Base-by-base conservation (phyloP, 2,888 invertebrate species). In the Gnatocerus cornutus region DNA sequence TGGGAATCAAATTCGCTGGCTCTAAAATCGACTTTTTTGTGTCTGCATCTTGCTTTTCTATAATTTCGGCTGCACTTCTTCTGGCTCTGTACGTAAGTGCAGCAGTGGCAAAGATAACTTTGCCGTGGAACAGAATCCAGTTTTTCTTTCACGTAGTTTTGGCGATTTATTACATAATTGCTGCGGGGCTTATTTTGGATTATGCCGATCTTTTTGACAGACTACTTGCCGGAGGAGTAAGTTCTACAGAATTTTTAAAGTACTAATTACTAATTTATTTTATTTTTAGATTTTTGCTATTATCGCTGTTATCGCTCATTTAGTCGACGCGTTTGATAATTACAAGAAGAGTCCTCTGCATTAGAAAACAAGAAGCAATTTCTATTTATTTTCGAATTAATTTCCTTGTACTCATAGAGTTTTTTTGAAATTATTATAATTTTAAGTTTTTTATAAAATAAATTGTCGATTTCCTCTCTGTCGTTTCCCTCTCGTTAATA, bases 141-240 rank as follows among this genome's bases (percentile, higher is more conserved):
- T 68, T 68, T 39, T 62, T 53, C 37, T 45, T 10, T 16, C 62
- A 62, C 33, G 29, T 12, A 1, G 29, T 62, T 10, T 63, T 46
- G 39, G 14, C 68, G 46, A 39, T 68, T 27, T 56, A 55, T 39
- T 68, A 68, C 39, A 14, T 68, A 10, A 46, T 68, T 46, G 62
- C 56, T n/a, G 55, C 46, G n/a, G 58, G 41, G 12, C 3, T 62
- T n/a, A 37, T 68, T 29, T 56, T 62, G 7, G 8, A 46, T 3
- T 5, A 41, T 12, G 48, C 53, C 16, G 43, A 14, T 10, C 7
- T 10, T 8, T 12, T 33, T 33, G 27, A 7, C 6, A 45, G 45
- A n/a, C 13, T 68, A 41, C 29, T 68, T 41, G 67, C 61, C n/a
- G 67, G 53, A 48, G 61, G 61, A 10, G 67, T 68, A 45, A 45